These are phyloP conservation scores for Synodontis membranacea DNA, from an alignment of 2,113 vertebrate genomes.

Conservation along the genomic window DNA sequence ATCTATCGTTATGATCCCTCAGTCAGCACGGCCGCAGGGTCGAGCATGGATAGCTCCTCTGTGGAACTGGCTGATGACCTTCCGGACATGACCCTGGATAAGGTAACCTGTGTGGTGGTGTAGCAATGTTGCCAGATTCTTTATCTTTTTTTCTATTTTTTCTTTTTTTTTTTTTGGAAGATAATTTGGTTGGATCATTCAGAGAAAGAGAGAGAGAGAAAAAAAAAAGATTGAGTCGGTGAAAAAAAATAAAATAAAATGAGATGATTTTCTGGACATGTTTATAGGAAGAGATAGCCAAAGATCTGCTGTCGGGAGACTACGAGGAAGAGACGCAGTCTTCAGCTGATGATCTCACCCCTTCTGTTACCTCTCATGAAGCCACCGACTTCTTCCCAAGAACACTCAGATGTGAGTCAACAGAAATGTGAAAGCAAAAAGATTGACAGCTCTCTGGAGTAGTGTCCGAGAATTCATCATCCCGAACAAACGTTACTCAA, in stretches of 20 bases:
- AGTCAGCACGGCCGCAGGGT: slow-evolving; percentile 77
- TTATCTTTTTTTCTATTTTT: too few relatives aligned
- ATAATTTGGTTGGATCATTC: not conserved
- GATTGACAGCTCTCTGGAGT: not conserved
- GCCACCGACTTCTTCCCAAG: slow-evolving; percentile 95
- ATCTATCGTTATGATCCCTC: slow-evolving; percentile 94
- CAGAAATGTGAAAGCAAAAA: not conserved
- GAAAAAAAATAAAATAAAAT: not conserved
- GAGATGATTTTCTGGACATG: not conserved
- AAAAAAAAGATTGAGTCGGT: not conserved
- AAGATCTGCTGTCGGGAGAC: slow-evolving; percentile 95
- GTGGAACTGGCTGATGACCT: slow-evolving; percentile 94
- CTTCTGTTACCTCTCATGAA: slow-evolving; percentile 95
- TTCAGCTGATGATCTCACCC: slow-evolving; percentile 96
- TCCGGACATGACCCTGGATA: slow-evolving; percentile 98
- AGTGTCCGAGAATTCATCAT: not conserved
- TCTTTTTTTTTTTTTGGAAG: too few relatives aligned
- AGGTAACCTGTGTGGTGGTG: slow-evolving; percentile 71
- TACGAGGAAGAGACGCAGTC: slow-evolving; percentile 98
- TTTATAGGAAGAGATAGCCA: slow-evolving; percentile 93
- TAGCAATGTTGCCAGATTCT: not conserved
- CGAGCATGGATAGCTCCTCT: slow-evolving; percentile 90
- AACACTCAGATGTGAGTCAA: slow-evolving; percentile 89
- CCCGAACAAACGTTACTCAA: not conserved
- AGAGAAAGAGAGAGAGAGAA: too few relatives aligned